Percentiles rank a stretch among this genome's conserved stretches.
These are phyloP conservation scores for Ooceraea biroi DNA, from an alignment of 1,140 invertebrate species.

Conservation along the genomic window DNA sequence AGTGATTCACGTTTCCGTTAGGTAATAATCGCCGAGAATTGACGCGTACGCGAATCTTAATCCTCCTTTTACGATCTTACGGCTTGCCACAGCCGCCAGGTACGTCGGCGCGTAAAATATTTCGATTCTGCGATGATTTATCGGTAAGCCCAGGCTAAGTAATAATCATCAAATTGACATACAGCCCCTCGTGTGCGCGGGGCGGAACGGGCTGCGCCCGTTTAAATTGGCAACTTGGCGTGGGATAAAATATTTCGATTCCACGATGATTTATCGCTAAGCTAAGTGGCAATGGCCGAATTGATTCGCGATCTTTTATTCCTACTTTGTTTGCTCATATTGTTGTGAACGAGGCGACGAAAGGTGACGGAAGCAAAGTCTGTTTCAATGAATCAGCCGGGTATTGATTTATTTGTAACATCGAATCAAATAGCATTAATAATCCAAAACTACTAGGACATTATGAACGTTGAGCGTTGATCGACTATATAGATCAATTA, in stretches of 20 bases:
- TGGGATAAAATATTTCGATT: conserved; percentile 34
- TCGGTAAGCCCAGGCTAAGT: conserved; percentile 14
- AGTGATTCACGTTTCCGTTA: conserved; percentile 16
- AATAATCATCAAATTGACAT: conserved; percentile 24
- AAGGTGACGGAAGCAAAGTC: not conserved
- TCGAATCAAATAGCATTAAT: conserved; percentile 6
- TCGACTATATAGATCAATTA: not conserved
- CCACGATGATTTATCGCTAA: conserved; percentile 31
- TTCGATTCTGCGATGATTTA: conserved; percentile 45
- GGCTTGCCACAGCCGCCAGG: not conserved
- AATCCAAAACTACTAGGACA: not conserved
- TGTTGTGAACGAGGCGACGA: not conserved
- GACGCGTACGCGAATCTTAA: not conserved
- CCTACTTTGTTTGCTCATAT: not conserved
- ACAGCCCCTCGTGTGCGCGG: not conserved
- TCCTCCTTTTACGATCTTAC: not conserved
- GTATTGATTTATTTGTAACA: not conserved
- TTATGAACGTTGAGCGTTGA: not conserved
- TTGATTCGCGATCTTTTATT: not conserved
- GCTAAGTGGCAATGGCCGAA: not conserved
- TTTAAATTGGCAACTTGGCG: conserved; percentile 25
- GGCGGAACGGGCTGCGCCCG: conserved; percentile 1
- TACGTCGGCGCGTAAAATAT: conserved; percentile 38
- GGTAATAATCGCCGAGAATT: conserved; percentile 15
- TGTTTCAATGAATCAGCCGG: not conserved